These are phyloP conservation scores for Malacoraja senta DNA, from an alignment of 2,797 vertebrate genomes.

Conservation along the genomic window DNA sequence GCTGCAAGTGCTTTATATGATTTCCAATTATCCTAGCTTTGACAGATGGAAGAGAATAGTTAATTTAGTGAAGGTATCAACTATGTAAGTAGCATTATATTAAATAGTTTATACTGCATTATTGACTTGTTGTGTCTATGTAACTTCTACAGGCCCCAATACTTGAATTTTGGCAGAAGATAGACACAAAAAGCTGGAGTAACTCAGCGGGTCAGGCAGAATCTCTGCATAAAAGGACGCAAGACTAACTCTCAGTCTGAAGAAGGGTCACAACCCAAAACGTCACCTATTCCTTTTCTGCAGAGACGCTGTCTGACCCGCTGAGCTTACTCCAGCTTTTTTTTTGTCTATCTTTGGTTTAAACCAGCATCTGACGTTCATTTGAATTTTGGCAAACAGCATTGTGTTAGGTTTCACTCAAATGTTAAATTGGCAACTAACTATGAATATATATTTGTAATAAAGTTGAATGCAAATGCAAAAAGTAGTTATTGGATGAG, in stretches of 20 bases:
- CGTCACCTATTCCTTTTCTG: no score
- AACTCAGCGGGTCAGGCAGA: no score
- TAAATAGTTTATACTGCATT: not conserved
- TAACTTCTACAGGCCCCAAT: not conserved
- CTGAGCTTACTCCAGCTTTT: no score
- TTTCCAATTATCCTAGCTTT: not conserved
- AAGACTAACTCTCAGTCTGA: no score
- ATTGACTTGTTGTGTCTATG: not conserved
- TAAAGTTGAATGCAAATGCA: not conserved
- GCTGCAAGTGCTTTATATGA: not conserved
- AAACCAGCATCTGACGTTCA: no score
- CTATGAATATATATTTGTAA: not conserved
- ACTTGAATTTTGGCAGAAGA: not conserved
- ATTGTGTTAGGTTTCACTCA: not conserved
- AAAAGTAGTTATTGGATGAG: not conserved
- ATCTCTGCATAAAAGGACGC: no score
- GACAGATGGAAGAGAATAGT: not conserved
- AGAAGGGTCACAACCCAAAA: no score
- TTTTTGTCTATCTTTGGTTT: no score
- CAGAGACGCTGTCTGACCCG: no score
- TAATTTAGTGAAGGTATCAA: not conserved
- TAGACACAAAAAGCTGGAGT: no score
- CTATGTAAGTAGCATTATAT: constrained; percentile 5
- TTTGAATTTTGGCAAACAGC: not conserved
- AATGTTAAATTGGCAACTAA: not conserved